These are phyloP conservation scores for Eupristina koningsbergeri DNA, from an alignment of 1,140 invertebrate genomes.

Conservation along the genomic window DNA sequence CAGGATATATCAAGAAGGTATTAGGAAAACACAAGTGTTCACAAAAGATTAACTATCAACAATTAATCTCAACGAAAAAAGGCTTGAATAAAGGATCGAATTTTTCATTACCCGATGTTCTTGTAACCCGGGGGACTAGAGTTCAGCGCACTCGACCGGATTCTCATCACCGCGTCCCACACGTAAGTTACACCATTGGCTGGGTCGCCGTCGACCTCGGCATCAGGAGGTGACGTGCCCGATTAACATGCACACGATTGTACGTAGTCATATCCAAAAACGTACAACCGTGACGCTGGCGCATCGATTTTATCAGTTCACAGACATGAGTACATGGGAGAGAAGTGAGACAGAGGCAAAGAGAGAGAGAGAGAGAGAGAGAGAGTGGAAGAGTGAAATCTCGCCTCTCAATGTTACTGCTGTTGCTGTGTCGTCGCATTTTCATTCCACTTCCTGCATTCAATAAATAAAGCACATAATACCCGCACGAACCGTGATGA, in stretches of 20 bases:
- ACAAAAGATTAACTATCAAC: neutral
- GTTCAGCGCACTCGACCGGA: neutral
- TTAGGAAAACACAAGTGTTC: neutral
- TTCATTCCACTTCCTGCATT: conserved; percentile 44
- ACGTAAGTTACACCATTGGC: neutral
- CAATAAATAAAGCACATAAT: conserved; percentile 34
- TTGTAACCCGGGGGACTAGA: neutral
- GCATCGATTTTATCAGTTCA: conserved; percentile 44
- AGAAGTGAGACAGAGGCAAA: neutral
- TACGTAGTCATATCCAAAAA: neutral
- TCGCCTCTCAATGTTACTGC: neutral
- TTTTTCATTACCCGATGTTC: neutral
- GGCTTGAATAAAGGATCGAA: neutral
- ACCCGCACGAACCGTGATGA: conserved; percentile 17
- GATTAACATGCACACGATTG: neutral
- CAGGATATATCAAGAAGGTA: neutral
- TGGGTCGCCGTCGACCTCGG: too few species aligned
- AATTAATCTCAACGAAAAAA: neutral
- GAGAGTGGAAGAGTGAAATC: neutral
- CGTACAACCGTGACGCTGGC: neutral
- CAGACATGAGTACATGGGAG: neutral
- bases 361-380: neutral
- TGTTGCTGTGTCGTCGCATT: conserved; percentile 7
- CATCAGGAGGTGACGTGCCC: neutral
- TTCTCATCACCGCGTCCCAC: conserved; percentile 5